Percentiles rank a stretch among this genome's conserved stretches.
These are phyloP conservation scores for Darevskia mixta DNA, from an alignment of 2,797 vertebrate genomes.

Conservation along the genomic window DNA sequence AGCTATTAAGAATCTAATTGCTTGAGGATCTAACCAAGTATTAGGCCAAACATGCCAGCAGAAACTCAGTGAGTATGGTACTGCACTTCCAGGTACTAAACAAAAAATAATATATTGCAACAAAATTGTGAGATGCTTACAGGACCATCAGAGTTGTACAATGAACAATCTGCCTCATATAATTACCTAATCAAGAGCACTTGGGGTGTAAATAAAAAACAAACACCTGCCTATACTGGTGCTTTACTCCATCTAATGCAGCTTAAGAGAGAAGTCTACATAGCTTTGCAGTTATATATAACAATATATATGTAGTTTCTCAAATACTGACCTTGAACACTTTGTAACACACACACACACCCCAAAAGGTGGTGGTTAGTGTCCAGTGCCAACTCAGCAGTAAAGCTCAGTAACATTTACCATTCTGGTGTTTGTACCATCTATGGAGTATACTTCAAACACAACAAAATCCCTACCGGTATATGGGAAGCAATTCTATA, in stretches of 20 bases:
- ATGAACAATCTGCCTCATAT: neutral
- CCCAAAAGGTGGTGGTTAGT: neutral
- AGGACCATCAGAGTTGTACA: neutral
- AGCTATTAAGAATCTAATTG: neutral
- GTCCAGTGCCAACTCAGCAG: neutral
- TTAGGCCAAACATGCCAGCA: neutral
- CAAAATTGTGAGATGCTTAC: neutral
- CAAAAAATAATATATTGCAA: neutral
- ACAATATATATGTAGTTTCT: neutral
- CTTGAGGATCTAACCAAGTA: neutral
- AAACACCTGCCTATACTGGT: neutral
- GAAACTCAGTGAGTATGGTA: neutral
- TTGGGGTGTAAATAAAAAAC: neutral
- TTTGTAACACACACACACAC: neutral
- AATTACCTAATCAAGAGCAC: constrained; percentile 2
- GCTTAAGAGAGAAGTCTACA: neutral
- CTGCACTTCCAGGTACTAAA: neutral
- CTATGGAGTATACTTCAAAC: neutral
- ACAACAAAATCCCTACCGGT: neutral
- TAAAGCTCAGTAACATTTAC: neutral
- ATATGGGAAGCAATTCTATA: neutral
- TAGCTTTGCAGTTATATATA: neutral
- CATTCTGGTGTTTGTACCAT: neutral
- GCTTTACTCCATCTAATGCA: neutral
- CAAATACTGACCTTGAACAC: neutral